These are phyloP conservation scores for Enteromius mattozi DNA, from an alignment of 2,797 vertebrate genomes.

Conservation along the genomic window DNA sequence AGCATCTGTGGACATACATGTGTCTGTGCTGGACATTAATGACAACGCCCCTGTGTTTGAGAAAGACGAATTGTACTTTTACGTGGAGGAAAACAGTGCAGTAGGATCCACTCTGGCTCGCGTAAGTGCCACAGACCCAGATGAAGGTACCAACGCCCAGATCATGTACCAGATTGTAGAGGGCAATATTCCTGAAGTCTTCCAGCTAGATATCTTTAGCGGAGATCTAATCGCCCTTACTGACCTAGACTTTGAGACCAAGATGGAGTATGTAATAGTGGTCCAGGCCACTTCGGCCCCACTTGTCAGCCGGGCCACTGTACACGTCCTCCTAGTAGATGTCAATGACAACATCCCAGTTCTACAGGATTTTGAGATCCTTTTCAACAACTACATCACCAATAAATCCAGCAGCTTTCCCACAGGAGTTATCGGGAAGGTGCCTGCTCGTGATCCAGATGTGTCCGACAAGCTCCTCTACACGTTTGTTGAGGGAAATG, in stretches of 20 bases:
- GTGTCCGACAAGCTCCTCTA: slow-evolving; percentile 86
- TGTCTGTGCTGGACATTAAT: slow-evolving; percentile 85
- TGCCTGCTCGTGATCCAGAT: slow-evolving; percentile 87
- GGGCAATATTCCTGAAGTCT: slow-evolving; percentile 87
- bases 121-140: slow-evolving; percentile 83
- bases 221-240: slow-evolving; percentile 86
- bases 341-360: slow-evolving; percentile 86
- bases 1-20: slow-evolving; percentile 82
- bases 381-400: slow-evolving; percentile 90
- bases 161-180: slow-evolving; percentile 92
- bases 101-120: slow-evolving; percentile 86
- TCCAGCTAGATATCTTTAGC: slow-evolving; percentile 87
- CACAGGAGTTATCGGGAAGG: slow-evolving; percentile 83
- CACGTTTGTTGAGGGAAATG: slow-evolving; percentile 86
- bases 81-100: slow-evolving; percentile 86
- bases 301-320: slow-evolving; percentile 85
- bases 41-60: slow-evolving; percentile 90
- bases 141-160: slow-evolving; percentile 87
- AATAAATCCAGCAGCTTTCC: slow-evolving; percentile 90
- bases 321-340: slow-evolving; percentile 83
- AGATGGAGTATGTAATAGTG: slow-evolving; percentile 83
- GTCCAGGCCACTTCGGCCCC: slow-evolving; percentile 91
- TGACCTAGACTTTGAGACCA: slow-evolving; percentile 86
- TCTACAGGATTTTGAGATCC: slow-evolving; percentile 87
- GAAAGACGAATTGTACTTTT: slow-evolving; percentile 84